Percentiles rank a stretch among this genome's conserved stretches.
Conservation (phyloP, 2,797 vertebrate species). For the Rhinophrynus dorsalis region DNA sequence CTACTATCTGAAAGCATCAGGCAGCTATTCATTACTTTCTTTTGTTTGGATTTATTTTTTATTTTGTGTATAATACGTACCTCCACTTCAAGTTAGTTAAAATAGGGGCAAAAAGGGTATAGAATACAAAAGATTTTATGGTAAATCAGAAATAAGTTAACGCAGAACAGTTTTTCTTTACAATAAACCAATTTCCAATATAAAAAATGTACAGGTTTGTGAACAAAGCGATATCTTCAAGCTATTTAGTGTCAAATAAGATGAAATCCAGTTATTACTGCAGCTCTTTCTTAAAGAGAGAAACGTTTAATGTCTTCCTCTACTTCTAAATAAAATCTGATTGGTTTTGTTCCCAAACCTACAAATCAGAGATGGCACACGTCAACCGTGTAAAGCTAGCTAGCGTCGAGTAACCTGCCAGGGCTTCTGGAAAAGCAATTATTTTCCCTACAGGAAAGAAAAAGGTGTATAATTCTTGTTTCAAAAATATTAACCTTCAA, state of each 20-base stretch:
- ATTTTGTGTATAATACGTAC: no score
- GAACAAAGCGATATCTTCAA: constrained; percentile 24
- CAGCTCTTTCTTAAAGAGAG: not conserved
- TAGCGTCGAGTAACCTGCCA: constrained; percentile 39
- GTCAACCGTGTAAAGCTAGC: constrained; percentile 43
- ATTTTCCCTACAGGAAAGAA: constrained; percentile 15
- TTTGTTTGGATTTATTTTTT: no score
- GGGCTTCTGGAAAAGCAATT: constrained; percentile 39
- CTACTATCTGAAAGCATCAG: no score
- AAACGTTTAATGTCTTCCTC: constrained; percentile 22
- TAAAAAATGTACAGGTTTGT: not conserved
- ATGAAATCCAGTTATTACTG: not conserved
- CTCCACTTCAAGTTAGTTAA: no score
- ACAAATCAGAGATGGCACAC: constrained; percentile 43
- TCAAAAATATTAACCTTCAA: constrained; percentile 24
- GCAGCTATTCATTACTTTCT: no score
- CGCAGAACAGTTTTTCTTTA: constrained; percentile 2
- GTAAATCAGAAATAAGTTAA: no score
- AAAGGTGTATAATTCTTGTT: constrained; percentile 40
- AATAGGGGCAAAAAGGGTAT: no score
- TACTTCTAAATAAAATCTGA: constrained; percentile 41
- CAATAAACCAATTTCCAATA: not conserved
- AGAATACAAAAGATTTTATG: no score
- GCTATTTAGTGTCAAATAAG: not conserved
- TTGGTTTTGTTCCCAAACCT: constrained; percentile 38